phyloP scores from a whole-genome alignment of 2,797 vertebrate species.

The Miichthys miiuy region DNA sequence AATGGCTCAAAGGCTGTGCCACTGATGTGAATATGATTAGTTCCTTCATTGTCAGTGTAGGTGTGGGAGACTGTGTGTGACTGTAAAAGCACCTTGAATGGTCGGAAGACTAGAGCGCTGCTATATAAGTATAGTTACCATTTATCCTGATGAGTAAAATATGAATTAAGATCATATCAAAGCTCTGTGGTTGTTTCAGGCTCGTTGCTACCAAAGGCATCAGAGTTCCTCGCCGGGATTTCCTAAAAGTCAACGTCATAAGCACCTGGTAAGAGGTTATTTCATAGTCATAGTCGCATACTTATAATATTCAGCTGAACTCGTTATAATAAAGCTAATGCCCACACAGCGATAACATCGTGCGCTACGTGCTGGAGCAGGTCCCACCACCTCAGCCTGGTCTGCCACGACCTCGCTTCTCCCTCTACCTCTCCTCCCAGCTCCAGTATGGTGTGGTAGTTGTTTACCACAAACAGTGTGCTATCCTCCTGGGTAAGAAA shows the following conservation, averaged over 20 bases:
- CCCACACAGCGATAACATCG: conserved; percentile 86
- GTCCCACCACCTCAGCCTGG: conserved; percentile 79
- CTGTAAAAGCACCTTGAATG: too few species aligned
- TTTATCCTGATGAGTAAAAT: conserved; percentile 7
- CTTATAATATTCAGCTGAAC: not conserved
- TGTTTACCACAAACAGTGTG: conserved; percentile 90
- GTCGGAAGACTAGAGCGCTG: too few species aligned
- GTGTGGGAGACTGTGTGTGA: too few species aligned
- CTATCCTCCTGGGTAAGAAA: conserved; percentile 86
- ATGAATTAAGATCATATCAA: not conserved
- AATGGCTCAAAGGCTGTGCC: too few species aligned
- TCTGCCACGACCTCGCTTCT: conserved; percentile 89
- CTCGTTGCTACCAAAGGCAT: conserved; percentile 84
- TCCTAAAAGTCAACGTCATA: conserved; percentile 81
- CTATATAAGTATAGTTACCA: too few species aligned
- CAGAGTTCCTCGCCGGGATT: conserved; percentile 78
- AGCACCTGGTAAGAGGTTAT: conserved; percentile 78
- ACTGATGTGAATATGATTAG: too few species aligned
- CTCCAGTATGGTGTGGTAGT: conserved; percentile 91
- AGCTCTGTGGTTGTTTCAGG: conserved; percentile 58
- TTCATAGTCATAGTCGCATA: not conserved
- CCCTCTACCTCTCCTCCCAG: conserved; percentile 93
- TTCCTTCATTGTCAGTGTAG: too few species aligned
- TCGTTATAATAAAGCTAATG: not conserved
- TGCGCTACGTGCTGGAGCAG: conserved; percentile 87